These are phyloP conservation scores for Branchinecta lynchi DNA, from an alignment of 1,140 invertebrate genomes.

Conservation along the genomic window DNA sequence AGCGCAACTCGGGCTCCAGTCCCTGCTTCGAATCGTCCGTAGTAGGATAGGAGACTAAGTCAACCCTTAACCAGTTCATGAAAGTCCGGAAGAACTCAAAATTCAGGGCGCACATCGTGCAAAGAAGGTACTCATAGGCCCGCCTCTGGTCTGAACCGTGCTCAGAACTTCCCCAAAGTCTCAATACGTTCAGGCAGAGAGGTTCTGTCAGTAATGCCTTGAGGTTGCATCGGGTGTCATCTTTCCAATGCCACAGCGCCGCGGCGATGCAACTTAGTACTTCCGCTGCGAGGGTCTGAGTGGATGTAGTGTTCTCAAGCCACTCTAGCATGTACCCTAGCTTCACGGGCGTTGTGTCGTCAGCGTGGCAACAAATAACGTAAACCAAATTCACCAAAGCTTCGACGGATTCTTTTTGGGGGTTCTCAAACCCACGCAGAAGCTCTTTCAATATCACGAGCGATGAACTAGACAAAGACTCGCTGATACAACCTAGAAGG, in stretches of 20 bases:
- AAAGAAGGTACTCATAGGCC: conserved; percentile 9
- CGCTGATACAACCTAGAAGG: neutral
- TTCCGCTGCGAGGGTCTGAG: neutral
- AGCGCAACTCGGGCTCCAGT: neutral
- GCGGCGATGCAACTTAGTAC: neutral
- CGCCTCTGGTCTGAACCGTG: neutral
- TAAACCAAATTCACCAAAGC: neutral
- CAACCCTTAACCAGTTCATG: conserved; percentile 7
- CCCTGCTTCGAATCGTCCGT: conserved; percentile 3
- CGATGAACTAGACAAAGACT: neutral
- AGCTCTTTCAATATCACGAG: neutral
- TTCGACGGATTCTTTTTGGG: neutral
- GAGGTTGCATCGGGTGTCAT: neutral
- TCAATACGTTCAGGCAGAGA: neutral
- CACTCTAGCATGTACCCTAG: neutral
- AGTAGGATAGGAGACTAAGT: neutral
- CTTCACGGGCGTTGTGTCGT: neutral
- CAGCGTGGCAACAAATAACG: neutral
- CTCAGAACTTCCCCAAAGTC: neutral
- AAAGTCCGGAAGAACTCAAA: neutral
- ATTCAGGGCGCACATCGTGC: neutral
- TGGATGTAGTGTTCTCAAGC: neutral
- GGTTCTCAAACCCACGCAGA: neutral
- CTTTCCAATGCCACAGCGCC: neutral
- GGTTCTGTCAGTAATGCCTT: neutral